Conservation (phyloP, 2,113 vertebrate species). For the Lichenostomus cassidix region DNA sequence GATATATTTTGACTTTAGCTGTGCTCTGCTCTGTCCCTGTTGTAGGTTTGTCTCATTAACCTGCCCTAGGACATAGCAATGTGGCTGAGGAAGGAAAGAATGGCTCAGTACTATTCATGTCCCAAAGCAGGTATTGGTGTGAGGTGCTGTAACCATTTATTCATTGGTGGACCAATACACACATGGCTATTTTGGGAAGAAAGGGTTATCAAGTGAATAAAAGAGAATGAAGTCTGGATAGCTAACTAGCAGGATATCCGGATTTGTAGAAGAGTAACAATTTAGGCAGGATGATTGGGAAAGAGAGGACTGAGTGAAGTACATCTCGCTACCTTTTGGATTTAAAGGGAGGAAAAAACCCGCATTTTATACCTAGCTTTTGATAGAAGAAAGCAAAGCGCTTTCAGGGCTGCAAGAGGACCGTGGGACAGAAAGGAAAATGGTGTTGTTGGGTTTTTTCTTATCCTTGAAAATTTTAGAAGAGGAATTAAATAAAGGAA, state of each 20-base stretch:
- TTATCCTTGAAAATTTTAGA: not conserved
- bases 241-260: not conserved
- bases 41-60: not conserved
- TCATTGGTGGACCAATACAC: not conserved
- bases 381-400: not conserved
- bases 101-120: not conserved
- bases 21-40: not conserved
- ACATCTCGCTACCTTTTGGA: not conserved
- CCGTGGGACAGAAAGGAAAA: not conserved
- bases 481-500: not conserved
- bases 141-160: not conserved
- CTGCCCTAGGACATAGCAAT: not conserved
- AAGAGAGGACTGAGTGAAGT: not conserved
- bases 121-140: fast-evolving
- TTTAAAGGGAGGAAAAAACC: not conserved
- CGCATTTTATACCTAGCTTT: not conserved
- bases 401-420: not conserved
- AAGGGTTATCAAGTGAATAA: not conserved
- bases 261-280: not conserved
- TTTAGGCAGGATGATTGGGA: not conserved
- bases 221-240: not conserved
- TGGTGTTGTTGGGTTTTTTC: fast-evolving
- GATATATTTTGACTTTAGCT: not conserved
- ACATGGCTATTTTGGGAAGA: not conserved
- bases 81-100: not conserved